Percentiles rank a stretch among this genome's conserved stretches.
Evolutionary conservation across 2,113 vertebrate species (phyloP).

Genomic region (Ictalurus punctatus): DNA sequence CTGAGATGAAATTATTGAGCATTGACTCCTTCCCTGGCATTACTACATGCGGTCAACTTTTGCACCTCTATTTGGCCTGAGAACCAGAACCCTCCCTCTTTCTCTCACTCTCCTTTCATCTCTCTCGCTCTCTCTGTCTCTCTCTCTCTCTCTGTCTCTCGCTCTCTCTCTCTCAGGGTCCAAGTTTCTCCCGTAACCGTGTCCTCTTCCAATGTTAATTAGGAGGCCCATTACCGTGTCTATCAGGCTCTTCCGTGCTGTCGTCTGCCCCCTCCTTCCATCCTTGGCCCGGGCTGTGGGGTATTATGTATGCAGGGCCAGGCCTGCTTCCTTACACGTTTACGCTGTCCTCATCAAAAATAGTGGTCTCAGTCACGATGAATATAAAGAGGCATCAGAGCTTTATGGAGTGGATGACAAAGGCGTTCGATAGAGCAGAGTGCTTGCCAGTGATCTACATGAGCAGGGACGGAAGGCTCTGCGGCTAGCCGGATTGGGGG

Average conservation of each 20-base stretch:
- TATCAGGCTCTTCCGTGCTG: constrained; percentile 50
- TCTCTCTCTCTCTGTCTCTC: constrained; percentile 5
- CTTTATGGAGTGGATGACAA: constrained; percentile 60
- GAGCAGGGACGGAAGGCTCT: constrained; percentile 16
- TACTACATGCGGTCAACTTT: constrained; percentile 46
- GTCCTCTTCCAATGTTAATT: constrained; percentile 66
- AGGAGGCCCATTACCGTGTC: constrained; percentile 60
- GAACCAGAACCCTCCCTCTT: neutral
- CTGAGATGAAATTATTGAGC: constrained; percentile 63
- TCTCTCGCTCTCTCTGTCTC: neutral
- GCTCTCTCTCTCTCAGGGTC: constrained; percentile 19
- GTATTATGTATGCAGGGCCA: constrained; percentile 58
- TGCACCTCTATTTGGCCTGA: constrained; percentile 17
- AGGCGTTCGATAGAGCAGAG: constrained; percentile 54
- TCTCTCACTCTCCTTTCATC: constrained; percentile 12
- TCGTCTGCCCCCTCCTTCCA: constrained; percentile 40
- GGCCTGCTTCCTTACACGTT: constrained; percentile 51
- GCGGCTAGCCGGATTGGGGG: constrained; percentile 7
- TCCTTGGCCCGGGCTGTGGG: constrained; percentile 29
- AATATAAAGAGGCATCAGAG: constrained; percentile 58
- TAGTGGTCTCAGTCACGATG: constrained; percentile 57
- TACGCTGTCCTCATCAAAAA: constrained; percentile 64
- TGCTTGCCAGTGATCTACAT: constrained; percentile 49
- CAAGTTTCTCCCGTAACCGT: constrained; percentile 46
- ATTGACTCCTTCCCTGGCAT: constrained; percentile 45